Percentiles rank a stretch among this genome's conserved stretches.
Evolutionary conservation across 2,888 invertebrate genomes (phyloP).

Genomic region (Mactromeris polynyma): DNA sequence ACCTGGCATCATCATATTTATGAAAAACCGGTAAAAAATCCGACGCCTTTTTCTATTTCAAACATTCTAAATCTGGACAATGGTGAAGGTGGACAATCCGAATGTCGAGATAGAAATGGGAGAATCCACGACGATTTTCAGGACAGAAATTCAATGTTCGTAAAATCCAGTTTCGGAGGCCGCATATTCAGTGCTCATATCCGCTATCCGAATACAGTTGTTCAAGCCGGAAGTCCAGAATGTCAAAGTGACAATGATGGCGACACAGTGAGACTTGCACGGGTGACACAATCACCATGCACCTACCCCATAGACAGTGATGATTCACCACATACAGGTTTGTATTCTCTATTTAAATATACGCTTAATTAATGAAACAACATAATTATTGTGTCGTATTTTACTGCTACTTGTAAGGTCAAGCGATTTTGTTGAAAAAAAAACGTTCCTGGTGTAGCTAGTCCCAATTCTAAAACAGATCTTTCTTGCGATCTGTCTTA

Average conservation of each 20-base stretch:
- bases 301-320: conserved; percentile 56
- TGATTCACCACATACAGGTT: conserved; percentile 62
- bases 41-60: conserved; percentile 95
- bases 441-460: too few relatives aligned
- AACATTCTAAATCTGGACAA: conserved; percentile 92
- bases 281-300: conserved; percentile 56
- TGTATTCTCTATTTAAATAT: too few relatives aligned
- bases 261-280: conserved; percentile 29
- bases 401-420: too few relatives aligned
- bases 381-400: too few relatives aligned
- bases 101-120: neutral
- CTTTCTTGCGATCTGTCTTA: too few relatives aligned
- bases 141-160: conserved; percentile 1
- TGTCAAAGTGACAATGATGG: conserved; percentile 26
- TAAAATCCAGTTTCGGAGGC: conserved; percentile 14
- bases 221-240: conserved; percentile 19
- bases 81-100: conserved; percentile 8
- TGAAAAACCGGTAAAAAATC: conserved; percentile 92
- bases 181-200: conserved; percentile 29
- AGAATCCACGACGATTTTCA: neutral
- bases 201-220: conserved; percentile 33
- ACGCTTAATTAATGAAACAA: too few relatives aligned
- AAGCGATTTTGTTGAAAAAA: too few relatives aligned
- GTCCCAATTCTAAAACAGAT: too few relatives aligned
- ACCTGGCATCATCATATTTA: conserved; percentile 97